phyloP scores from a whole-genome alignment of 2,113 vertebrate genomes.

The Pteruthius melanotis region DNA sequence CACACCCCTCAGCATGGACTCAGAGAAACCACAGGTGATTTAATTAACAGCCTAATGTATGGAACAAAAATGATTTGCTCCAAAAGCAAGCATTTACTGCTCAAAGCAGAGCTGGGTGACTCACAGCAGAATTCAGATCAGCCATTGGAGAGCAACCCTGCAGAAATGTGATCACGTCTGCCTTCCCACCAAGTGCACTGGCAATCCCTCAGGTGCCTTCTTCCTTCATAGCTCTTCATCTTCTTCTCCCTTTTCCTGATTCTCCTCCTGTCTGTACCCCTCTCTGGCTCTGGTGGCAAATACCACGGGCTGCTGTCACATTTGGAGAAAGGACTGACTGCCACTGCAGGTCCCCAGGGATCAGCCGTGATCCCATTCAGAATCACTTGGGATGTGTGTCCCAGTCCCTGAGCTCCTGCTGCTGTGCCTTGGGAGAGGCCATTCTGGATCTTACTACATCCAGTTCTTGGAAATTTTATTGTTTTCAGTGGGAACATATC shows the following conservation, averaged over 20 bases:
- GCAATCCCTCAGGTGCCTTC: background rate
- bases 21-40: background rate
- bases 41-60: background rate
- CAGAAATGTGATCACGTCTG: background rate
- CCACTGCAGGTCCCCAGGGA: background rate
- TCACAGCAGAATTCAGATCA: background rate
- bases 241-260: background rate
- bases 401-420: background rate
- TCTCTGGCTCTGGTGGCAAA: background rate
- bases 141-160: background rate
- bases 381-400: background rate
- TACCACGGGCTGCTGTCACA: background rate
- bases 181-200: background rate
- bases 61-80: background rate
- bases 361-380: fast-evolving
- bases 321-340: background rate
- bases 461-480: background rate
- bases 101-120: background rate
- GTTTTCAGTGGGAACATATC: background rate
- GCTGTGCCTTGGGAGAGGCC: background rate
- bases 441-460: background rate
- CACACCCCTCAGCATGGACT: background rate
- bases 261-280: background rate
- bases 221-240: background rate
- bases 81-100: background rate